Base-by-base conservation (phyloP, 2,113 vertebrate species). In the Rallus limicola region DNA sequence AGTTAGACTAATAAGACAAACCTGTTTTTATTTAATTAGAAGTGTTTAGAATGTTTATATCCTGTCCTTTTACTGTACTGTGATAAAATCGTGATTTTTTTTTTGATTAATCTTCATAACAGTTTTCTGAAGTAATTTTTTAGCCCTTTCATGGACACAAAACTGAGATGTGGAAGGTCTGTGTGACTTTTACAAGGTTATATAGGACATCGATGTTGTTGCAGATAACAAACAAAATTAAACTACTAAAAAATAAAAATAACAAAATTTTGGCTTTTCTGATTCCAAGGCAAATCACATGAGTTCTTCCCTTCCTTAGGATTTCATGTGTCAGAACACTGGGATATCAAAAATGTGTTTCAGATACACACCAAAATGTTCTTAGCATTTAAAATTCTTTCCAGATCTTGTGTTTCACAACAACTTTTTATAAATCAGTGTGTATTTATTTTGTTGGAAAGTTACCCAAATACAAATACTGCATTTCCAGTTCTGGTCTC, bases 361-460 rank as follows among this genome's bases (percentile, higher is more conserved):
- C 63, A 64, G 59, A 62, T 26, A 40, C 7, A 67, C 26, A 74
- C 16, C 9, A 79, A 80, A 93, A 88, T 5, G 1, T 63, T 44
- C 36, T 58, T 62, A 74, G 38, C 46, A 44, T 74, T 80, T 58
- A 42, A 82, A 92, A 85, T 83, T 29, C 33, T 70, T 86, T 59
- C 55, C 64, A 83, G 40, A 63, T 52, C 50, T 85, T 86, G 44
- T 74, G 68, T 92, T 90, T 93, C 79, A 48, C 79, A 96, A 67
- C 55, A 75, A 72, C 15, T 59, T 63, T 82, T 76, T 69, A 69
- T 80, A 88, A 94, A 76, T 50, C 40, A 85, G 17, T 42, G 21
- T 74, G n/a, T 82, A 70, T 93, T 94, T 88, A 69, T 90, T 88
- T 90, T 88, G 64, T 60, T 88, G 80, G 69, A 90, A 94, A 86